These are phyloP conservation scores for Amblyopsis rosae DNA, from an alignment of 2,113 vertebrate genomes.

Conservation along the genomic window DNA sequence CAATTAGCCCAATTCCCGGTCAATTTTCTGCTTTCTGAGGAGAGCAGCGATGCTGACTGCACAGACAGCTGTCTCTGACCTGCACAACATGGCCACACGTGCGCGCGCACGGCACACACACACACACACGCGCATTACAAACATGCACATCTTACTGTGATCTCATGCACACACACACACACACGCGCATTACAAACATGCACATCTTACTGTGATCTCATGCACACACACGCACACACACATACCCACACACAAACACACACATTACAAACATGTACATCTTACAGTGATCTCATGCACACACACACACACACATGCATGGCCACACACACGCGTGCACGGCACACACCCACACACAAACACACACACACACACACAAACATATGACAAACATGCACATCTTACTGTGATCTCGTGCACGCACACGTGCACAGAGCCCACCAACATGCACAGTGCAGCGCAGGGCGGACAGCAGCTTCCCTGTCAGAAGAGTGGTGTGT, in stretches of 20 bases:
- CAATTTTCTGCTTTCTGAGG: conserved; percentile 88
- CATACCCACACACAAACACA: conserved; percentile 2
- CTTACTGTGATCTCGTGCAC: neutral
- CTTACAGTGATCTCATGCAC: neutral
- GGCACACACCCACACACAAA: neutral
- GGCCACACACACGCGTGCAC: neutral
- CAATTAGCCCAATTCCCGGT: conserved; percentile 90
- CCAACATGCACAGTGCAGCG: conserved; percentile 25
- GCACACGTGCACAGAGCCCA: conserved; percentile 21
- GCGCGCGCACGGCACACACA: conserved; percentile 19
- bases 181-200: conserved; percentile 5
- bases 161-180: conserved; percentile 1
- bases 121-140: conserved; percentile 7
- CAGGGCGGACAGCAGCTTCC: conserved; percentile 75
- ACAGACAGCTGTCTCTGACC: conserved; percentile 88
- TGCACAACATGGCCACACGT: conserved; percentile 73
- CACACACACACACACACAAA: neutral
- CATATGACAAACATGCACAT: neutral
- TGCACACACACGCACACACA: conserved; percentile 10
- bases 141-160: neutral
- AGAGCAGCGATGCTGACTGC: conserved; percentile 86
- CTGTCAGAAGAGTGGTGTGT: conserved; percentile 76
- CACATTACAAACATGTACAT: neutral
- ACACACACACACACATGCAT: neutral
- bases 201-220: neutral